These are phyloP conservation scores for Tipula vernalis DNA, from an alignment of 2,888 invertebrate genomes.

Conservation along the genomic window DNA sequence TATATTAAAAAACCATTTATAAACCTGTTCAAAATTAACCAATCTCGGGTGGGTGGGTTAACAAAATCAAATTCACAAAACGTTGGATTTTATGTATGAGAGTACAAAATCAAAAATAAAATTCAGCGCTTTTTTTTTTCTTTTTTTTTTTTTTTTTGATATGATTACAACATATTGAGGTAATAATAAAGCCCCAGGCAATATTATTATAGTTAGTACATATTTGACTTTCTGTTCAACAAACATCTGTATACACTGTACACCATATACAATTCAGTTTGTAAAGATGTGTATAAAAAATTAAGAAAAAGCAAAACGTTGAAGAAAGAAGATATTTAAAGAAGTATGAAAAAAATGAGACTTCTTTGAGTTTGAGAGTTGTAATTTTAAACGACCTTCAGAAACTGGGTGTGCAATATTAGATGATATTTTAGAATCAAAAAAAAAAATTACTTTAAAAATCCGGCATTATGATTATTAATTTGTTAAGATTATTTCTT, in stretches of 20 bases:
- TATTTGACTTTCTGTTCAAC: neutral
- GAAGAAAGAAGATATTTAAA: neutral
- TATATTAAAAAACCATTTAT: neutral
- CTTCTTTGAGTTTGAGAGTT: neutral
- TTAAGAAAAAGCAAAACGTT: neutral
- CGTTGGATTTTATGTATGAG: neutral
- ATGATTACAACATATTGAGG: neutral
- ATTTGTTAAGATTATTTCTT: neutral
- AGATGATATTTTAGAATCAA: neutral
- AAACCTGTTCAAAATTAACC: neutral
- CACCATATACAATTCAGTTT: neutral
- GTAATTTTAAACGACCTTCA: neutral
- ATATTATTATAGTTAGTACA: neutral
- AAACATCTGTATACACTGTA: neutral
- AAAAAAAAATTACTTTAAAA: neutral
- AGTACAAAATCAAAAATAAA: neutral
- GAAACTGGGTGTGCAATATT: constrained; percentile 9
- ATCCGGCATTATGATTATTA: neutral
- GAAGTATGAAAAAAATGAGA: neutral
- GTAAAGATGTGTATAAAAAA: neutral
- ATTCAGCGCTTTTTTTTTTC: neutral
- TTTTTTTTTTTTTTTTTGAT: neutral
- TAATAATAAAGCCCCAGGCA: neutral
- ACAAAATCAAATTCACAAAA: neutral
- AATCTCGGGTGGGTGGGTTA: neutral